phyloP scores from a whole-genome alignment of 92 coral and sea anemone genomes.

The Phymanthus crucifer region DNA sequence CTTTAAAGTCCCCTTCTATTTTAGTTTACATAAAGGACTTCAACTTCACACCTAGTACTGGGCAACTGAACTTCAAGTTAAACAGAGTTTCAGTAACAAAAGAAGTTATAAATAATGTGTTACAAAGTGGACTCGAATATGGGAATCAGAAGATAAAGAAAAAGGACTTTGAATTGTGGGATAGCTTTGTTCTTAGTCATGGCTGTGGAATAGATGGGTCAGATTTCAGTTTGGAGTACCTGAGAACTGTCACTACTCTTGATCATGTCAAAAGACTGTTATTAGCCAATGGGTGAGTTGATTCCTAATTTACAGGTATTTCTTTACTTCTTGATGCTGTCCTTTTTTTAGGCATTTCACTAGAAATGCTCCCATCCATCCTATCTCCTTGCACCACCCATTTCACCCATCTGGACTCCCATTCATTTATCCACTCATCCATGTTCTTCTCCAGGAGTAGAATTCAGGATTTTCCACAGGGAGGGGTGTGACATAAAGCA shows the following conservation, averaged over 20 bases:
- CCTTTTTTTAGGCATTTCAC: no score
- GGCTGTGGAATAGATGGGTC: neutral
- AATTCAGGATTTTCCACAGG: no score
- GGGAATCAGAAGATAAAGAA: neutral
- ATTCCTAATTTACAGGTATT: neutral
- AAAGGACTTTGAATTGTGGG: neutral
- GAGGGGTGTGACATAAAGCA: no score
- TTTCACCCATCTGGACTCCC: no score
- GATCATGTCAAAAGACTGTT: conserved; percentile 39
- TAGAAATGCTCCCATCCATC: no score
- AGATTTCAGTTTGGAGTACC: conserved; percentile 39
- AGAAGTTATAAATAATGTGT: conserved; percentile 33
- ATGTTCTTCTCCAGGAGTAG: no score
- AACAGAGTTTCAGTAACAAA: conserved; percentile 30
- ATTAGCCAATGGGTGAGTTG: conserved; percentile 40
- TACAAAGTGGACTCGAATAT: conserved; percentile 28
- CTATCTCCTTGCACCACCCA: no score
- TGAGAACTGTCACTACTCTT: conserved; percentile 40
- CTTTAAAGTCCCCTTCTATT: neutral
- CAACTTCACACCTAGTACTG: conserved; percentile 24
- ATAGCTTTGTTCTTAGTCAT: conserved; percentile 23
- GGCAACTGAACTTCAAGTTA: conserved; percentile 44
- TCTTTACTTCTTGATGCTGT: no score
- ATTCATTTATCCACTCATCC: no score
- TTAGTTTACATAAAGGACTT: conserved; percentile 29